Conservation (phyloP, 2,888 invertebrate species). For the Keiferia lycopersicella region DNA sequence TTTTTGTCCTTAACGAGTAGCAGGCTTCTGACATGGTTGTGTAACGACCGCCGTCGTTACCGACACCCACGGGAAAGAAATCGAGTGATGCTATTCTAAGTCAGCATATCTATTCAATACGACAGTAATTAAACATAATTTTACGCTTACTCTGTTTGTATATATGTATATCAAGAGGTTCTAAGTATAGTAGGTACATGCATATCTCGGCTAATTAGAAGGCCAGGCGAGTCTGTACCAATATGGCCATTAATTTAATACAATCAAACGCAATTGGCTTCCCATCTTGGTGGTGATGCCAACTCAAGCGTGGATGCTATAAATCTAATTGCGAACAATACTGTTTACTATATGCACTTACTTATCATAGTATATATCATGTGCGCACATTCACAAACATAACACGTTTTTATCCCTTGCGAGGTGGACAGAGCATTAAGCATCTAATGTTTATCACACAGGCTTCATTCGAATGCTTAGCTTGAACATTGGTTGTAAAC, state of each 20-base stretch:
- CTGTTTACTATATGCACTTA: neutral
- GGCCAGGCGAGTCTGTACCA: neutral
- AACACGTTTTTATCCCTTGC: too few species aligned
- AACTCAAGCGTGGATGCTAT: conserved; percentile 5
- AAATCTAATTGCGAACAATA: neutral
- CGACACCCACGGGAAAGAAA: too few species aligned
- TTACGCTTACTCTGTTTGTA: neutral
- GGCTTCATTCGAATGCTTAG: too few species aligned
- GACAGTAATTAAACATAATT: too few species aligned
- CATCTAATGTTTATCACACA: too few species aligned
- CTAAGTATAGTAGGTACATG: neutral
- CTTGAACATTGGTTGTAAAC: too few species aligned
- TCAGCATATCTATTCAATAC: too few species aligned
- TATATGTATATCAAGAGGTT: neutral
- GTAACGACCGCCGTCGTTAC: too few species aligned
- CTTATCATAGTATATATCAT: neutral
- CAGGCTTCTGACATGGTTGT: too few species aligned
- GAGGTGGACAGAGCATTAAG: too few species aligned
- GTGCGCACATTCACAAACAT: neutral
- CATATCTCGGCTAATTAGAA: conserved; percentile 18
- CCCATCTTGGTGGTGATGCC: neutral
- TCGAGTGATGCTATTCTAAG: too few species aligned
- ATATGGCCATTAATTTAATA: conserved; percentile 23
- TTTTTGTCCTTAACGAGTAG: too few species aligned
- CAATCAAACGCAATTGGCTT: conserved; percentile 21